Conservation (phyloP, 2,888 invertebrate species). For the Callyntrura guangdongensis region DNA sequence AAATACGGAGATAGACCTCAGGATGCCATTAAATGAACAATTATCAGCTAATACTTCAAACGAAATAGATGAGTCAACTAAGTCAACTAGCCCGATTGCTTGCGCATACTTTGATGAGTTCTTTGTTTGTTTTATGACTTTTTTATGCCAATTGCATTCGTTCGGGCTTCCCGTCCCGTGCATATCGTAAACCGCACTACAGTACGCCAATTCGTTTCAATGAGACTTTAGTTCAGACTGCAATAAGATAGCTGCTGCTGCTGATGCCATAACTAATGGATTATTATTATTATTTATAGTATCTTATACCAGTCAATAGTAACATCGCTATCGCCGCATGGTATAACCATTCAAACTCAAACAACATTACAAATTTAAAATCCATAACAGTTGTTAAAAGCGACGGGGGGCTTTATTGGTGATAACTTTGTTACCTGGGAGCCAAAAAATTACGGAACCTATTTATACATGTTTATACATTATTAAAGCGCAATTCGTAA, state of each 20-base stretch:
- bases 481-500: neutral
- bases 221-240: neutral
- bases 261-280: neutral
- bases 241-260: neutral
- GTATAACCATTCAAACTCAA: too few relatives aligned
- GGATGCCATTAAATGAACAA: constrained; percentile 25
- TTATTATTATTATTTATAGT: neutral
- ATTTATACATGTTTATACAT: neutral
- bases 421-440: neutral
- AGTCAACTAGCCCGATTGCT: constrained; percentile 25
- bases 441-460: neutral
- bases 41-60: constrained; percentile 30
- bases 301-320: too few relatives aligned
- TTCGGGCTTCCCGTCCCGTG: too few relatives aligned
- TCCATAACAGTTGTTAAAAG: neutral
- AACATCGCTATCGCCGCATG: too few relatives aligned
- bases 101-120: neutral
- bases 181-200: neutral
- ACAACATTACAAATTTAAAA: neutral
- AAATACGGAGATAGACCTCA: neutral
- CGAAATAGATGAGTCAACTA: constrained; percentile 36
- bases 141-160: neutral
- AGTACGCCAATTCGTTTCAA: neutral
- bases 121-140: neutral
- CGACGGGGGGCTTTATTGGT: neutral